These are phyloP conservation scores for Dallia pectoralis DNA, from an alignment of 2,797 vertebrate genomes.

Conservation along the genomic window DNA sequence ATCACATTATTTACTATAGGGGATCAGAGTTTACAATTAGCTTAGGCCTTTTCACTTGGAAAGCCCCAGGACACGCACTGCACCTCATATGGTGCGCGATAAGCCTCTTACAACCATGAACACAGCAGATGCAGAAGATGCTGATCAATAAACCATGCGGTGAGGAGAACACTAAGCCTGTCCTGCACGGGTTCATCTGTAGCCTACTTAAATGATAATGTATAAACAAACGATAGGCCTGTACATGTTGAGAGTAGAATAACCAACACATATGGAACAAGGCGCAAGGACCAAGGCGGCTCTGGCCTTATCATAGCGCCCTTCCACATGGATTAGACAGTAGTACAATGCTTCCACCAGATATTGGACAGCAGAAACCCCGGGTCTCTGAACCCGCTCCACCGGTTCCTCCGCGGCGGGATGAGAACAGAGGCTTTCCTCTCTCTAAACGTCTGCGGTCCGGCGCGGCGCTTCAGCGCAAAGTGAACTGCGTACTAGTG, in stretches of 20 bases:
- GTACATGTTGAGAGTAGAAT: neutral
- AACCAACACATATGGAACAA: neutral
- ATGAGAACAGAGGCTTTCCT: constrained; percentile 48
- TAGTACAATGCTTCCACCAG: constrained; percentile 56
- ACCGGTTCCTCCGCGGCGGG: constrained; percentile 31
- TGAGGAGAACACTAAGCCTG: constrained; percentile 23
- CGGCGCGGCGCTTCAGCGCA: constrained; percentile 69
- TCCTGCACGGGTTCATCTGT: constrained; percentile 2
- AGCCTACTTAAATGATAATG: neutral
- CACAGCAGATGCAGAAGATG: constrained; percentile 55
- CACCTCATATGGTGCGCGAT: constrained; percentile 46
- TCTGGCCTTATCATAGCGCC: constrained; percentile 7
- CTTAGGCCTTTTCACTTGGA: constrained; percentile 50
- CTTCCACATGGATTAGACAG: neutral
- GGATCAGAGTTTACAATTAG: constrained; percentile 41
- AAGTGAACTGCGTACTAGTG: constrained; percentile 87
- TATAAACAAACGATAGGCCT: neutral
- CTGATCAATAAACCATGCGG: constrained; percentile 59
- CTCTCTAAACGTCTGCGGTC: constrained; percentile 48
- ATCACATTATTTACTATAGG: neutral
- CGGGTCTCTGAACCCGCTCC: constrained; percentile 53
- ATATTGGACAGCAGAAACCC: constrained; percentile 43
- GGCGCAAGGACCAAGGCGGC: neutral
- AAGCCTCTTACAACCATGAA: constrained; percentile 60
- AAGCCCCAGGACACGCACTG: constrained; percentile 36